A percentile compares a stretch with the other conserved stretches of the same genome.
phyloP scores from a whole-genome alignment of 64 coral and sea anemone genomes.

The Porites australiensis region DNA sequence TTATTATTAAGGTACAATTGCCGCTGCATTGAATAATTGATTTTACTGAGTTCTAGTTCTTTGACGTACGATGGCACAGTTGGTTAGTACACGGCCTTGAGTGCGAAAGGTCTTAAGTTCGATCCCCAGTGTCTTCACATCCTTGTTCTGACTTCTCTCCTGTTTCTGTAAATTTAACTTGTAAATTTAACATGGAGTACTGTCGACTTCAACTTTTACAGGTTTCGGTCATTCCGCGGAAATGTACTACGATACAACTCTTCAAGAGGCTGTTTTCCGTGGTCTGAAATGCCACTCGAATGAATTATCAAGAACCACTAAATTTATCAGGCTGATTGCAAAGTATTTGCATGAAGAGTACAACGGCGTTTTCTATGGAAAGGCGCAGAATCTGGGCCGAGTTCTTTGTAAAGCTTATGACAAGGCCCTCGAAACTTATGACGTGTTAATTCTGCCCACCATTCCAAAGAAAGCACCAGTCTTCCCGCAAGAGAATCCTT shows the following conservation, averaged over 20 bases:
- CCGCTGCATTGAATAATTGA: no score
- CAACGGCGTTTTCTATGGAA: slow-evolving; percentile 63
- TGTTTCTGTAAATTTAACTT: background rate
- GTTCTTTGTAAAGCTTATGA: slow-evolving; percentile 62
- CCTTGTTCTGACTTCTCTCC: background rate
- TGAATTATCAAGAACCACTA: slow-evolving; percentile 35
- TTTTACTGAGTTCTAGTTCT: no score
- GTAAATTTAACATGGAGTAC: background rate
- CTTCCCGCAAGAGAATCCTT: slow-evolving; percentile 53
- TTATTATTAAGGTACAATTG: no score
- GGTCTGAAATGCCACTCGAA: slow-evolving; percentile 74
- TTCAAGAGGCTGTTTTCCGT: slow-evolving; percentile 70
- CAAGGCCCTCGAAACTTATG: slow-evolving; percentile 50
- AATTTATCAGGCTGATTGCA: slow-evolving; percentile 23
- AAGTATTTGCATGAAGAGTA: slow-evolving; percentile 67
- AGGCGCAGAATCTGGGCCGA: slow-evolving; percentile 67
- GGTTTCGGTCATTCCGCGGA: slow-evolving; percentile 40
- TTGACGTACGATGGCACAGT: no score
- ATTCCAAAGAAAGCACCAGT: slow-evolving; percentile 62
- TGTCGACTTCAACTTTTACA: background rate
- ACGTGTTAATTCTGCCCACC: slow-evolving; percentile 69
- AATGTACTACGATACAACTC: slow-evolving; percentile 75
- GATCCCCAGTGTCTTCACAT: no score
- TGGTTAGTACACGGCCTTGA: no score
- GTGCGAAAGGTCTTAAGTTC: no score